Percentiles rank a stretch among this genome's conserved stretches.
These are phyloP conservation scores for Psilanteris sp. DNA, from an alignment of 1,140 invertebrate species.

Conservation along the genomic window DNA sequence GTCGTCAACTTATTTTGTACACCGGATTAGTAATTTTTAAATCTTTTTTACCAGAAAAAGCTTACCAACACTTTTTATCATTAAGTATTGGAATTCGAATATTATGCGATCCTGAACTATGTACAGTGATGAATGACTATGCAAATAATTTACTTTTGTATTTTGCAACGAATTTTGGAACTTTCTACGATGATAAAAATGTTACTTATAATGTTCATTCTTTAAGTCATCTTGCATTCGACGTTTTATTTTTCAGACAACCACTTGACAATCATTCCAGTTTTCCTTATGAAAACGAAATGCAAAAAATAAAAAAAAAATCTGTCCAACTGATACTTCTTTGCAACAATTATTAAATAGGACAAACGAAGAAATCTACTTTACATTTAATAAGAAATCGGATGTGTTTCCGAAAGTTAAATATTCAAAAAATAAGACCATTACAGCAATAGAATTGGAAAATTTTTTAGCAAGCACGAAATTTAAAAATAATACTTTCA, in stretches of 20 bases:
- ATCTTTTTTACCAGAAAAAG: conserved; percentile 12
- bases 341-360: conserved; percentile 24
- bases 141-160: conserved; percentile 16
- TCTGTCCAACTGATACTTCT: conserved; percentile 26
- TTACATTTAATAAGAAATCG: no score
- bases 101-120: conserved; percentile 21
- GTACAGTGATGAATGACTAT: neutral
- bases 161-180: conserved; percentile 6
- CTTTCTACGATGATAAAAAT: conserved; percentile 10
- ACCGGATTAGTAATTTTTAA: conserved; percentile 39
- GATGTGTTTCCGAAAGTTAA: no score
- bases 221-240: conserved; percentile 6
- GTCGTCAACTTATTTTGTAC: conserved; percentile 50
- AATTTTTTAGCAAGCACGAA: no score
- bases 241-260: conserved; percentile 9
- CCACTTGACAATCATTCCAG: conserved; percentile 6
- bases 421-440: no score
- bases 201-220: conserved; percentile 35
- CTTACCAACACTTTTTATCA: conserved; percentile 47
- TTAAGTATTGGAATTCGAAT: conserved; percentile 37
- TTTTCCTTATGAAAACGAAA: conserved; percentile 26
- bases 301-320: conserved; percentile 30
- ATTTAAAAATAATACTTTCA: no score
- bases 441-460: no score
- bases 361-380: conserved; percentile 1